Percentiles rank a stretch among this genome's conserved stretches.
These are phyloP conservation scores for Teinopalpus imperialis DNA, from an alignment of 2,888 invertebrate genomes.

Conservation along the genomic window DNA sequence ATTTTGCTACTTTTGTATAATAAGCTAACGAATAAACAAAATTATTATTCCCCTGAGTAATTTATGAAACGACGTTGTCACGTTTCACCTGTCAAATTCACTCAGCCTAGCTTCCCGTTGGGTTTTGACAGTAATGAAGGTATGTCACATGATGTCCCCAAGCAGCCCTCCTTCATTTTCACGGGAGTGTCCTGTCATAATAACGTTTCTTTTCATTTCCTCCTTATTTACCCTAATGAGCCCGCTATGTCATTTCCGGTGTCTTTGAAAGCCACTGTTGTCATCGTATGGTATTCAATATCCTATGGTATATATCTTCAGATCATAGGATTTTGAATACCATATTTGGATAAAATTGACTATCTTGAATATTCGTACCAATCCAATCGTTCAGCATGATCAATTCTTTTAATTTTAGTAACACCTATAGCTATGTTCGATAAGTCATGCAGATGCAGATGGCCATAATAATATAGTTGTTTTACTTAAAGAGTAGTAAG, in stretches of 20 bases:
- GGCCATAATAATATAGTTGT: too few relatives aligned
- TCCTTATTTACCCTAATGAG: conserved; percentile 28
- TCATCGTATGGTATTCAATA: too few relatives aligned
- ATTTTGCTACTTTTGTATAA: too few relatives aligned
- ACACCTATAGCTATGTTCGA: too few relatives aligned
- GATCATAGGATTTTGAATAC: too few relatives aligned
- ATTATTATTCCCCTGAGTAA: conserved; percentile 22
- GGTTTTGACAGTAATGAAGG: conserved; percentile 25
- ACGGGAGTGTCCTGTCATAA: conserved; percentile 49
- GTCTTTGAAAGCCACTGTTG: not conserved
- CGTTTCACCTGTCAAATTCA: conserved; percentile 27
- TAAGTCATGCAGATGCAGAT: too few relatives aligned
- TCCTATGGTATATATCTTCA: too few relatives aligned
- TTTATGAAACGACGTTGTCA: conserved; percentile 8
- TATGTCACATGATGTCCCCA: conserved; percentile 20
- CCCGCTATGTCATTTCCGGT: conserved; percentile 16
- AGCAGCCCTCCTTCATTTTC: conserved; percentile 29
- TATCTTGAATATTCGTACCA: too few relatives aligned
- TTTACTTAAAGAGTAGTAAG: too few relatives aligned
- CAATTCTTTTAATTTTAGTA: too few relatives aligned
- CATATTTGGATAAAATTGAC: too few relatives aligned
- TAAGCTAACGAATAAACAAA: conserved; percentile 5
- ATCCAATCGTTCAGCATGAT: too few relatives aligned
- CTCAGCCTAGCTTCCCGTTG: conserved; percentile 24
- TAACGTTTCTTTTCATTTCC: conserved; percentile 47